Evolutionary conservation across 2,113 vertebrate genomes (phyloP).

Genomic region (Lamprologus lemairii): DNA sequence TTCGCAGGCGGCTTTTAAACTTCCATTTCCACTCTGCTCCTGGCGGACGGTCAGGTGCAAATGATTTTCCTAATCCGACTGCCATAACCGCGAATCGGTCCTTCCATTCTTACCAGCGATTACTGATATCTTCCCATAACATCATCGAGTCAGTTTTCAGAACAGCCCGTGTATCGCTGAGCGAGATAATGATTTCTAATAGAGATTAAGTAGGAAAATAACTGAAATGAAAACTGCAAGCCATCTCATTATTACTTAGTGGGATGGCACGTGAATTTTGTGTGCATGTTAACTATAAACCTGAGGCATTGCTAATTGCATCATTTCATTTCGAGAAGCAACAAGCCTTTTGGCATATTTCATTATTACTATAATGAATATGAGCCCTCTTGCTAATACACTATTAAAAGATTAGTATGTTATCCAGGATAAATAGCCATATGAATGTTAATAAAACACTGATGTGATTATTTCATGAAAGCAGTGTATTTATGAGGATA

Average conservation of each 20-base stretch:
- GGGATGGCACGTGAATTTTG: background rate
- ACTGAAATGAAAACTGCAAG: background rate
- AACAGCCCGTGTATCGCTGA: background rate
- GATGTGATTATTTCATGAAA: background rate
- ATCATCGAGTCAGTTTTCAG: background rate
- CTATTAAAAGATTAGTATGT: background rate
- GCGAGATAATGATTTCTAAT: background rate
- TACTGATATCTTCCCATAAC: background rate
- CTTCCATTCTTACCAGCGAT: background rate
- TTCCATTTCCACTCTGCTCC: background rate
- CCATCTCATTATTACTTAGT: background rate
- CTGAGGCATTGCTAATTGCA: background rate
- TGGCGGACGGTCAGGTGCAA: background rate
- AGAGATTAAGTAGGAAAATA: background rate
- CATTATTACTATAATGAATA: background rate
- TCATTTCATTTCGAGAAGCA: background rate
- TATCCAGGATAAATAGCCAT: background rate
- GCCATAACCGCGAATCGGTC: background rate
- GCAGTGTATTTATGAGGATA: background rate
- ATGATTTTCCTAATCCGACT: conserved; percentile 18
- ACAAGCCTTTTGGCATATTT: background rate
- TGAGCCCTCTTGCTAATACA: background rate
- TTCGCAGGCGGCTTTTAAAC: background rate
- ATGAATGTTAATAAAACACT: background rate
- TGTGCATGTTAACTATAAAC: background rate